Conservation (phyloP, 2,113 vertebrate genomes). For the Salvelinus namaycush region DNA sequence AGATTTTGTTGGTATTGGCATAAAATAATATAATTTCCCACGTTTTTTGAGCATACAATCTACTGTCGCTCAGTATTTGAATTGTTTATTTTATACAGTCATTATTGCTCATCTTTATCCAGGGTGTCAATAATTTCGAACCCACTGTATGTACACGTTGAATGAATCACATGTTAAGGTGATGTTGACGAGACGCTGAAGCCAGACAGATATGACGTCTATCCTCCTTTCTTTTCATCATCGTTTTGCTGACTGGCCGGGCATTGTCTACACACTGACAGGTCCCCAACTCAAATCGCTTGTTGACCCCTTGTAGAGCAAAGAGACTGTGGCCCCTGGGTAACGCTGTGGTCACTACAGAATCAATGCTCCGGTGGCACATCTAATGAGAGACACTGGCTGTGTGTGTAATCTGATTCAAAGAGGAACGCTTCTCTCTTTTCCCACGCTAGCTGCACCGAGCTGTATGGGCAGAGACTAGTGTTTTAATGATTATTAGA, state of each 20-base stretch:
- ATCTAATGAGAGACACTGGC: slow-evolving; percentile 60
- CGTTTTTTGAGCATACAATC: too few relatives aligned
- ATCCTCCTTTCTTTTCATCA: slow-evolving; percentile 45
- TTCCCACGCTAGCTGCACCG: slow-evolving; percentile 22
- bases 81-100: too few relatives aligned
- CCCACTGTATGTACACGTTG: too few relatives aligned
- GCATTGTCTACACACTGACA: not conserved
- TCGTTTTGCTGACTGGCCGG: slow-evolving; percentile 1
- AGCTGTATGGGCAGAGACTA: slow-evolving; percentile 6
- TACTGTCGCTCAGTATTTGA: too few relatives aligned
- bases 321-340: slow-evolving; percentile 32
- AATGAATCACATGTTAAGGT: not conserved
- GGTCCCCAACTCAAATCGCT: slow-evolving; percentile 46
- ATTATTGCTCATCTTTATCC: too few relatives aligned
- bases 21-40: too few relatives aligned
- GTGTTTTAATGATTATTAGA: slow-evolving; percentile 61
- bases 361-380: slow-evolving; percentile 46
- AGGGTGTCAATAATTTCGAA: too few relatives aligned
- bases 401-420: slow-evolving; percentile 59
- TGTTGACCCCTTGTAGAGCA: slow-evolving; percentile 47
- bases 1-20: too few relatives aligned
- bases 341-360: slow-evolving; percentile 31
- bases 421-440: slow-evolving; percentile 22
- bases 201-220: slow-evolving; percentile 31
- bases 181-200: not conserved